phyloP scores from a whole-genome alignment of 2,888 invertebrate species.

The Ceraclea dissimilis region DNA sequence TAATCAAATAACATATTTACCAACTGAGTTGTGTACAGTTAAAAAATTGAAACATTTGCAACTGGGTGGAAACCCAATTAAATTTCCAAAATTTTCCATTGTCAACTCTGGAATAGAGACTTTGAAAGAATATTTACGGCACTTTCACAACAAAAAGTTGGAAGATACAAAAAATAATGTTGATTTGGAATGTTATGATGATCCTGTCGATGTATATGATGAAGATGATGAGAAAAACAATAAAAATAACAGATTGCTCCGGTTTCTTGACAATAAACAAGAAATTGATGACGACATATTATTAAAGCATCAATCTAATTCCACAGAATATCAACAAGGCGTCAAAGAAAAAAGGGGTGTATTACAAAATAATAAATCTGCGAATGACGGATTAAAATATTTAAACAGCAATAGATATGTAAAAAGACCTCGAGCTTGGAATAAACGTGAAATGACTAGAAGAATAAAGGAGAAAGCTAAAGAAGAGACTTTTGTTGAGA shows the following conservation, averaged over 20 bases:
- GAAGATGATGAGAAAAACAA: neutral
- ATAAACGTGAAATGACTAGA: conserved; percentile 31
- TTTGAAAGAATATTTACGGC: conserved; percentile 36
- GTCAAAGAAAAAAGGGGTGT: too few species aligned
- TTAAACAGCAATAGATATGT: conserved; percentile 20
- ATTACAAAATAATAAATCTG: too few species aligned
- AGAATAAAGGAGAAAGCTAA: conserved; percentile 39
- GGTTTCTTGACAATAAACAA: conserved; percentile 39
- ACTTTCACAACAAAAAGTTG: conserved; percentile 30
- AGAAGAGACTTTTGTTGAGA: conserved; percentile 47
- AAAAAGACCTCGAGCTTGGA: conserved; percentile 30
- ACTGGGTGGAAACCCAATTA: conserved; percentile 53
- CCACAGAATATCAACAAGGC: too few species aligned
- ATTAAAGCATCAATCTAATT: too few species aligned
- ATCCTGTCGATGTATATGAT: neutral
- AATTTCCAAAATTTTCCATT: conserved; percentile 49
- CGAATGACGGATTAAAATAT: too few species aligned
- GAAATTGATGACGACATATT: conserved; percentile 28
- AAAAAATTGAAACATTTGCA: conserved; percentile 54
- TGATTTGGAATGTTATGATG: neutral
- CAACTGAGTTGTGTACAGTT: conserved; percentile 55
- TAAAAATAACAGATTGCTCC: conserved; percentile 28
- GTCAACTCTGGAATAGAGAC: conserved; percentile 44
- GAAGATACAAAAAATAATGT: neutral
- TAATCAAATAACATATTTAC: conserved; percentile 51